Percentiles rank a stretch among this genome's conserved stretches.
Evolutionary conservation across 2,888 invertebrate species (phyloP).

Genomic region (Leptodirus hochenwartii): DNA sequence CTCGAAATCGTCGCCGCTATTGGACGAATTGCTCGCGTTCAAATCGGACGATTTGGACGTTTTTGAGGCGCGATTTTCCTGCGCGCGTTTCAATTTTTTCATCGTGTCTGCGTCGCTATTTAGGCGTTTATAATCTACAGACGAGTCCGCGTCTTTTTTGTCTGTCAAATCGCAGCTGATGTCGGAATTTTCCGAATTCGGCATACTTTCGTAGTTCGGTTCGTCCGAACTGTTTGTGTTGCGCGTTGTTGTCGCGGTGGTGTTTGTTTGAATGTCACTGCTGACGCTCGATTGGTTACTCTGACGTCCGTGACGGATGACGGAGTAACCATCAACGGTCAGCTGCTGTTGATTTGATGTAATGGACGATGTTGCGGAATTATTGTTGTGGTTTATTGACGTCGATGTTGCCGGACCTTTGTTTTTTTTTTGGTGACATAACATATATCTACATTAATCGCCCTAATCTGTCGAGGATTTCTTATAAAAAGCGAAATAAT

Average conservation of each 20-base stretch:
- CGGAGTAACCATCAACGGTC: slow-evolving; percentile 30
- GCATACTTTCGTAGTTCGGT: slow-evolving; percentile 63
- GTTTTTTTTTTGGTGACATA: too few species aligned
- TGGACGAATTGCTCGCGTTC: slow-evolving; percentile 19
- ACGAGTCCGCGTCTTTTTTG: slow-evolving; percentile 61
- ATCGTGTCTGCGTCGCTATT: slow-evolving; percentile 23
- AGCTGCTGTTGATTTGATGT: too few species aligned
- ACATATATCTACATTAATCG: too few species aligned
- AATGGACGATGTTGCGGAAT: slow-evolving; percentile 7
- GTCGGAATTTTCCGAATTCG: slow-evolving; percentile 22
- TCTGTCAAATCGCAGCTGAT: slow-evolving; percentile 57
- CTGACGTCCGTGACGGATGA: too few species aligned
- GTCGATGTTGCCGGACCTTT: too few species aligned
- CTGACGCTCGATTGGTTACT: too few species aligned
- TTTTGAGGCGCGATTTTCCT: too few species aligned
- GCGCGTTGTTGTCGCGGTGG: slow-evolving; percentile 25
- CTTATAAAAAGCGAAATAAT: too few species aligned
- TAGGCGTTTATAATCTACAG: slow-evolving; percentile 42
- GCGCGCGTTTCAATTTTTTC: slow-evolving; percentile 1
- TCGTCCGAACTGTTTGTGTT: slow-evolving; percentile 27
- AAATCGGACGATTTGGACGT: too few species aligned
- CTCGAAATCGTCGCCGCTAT: slow-evolving; percentile 19
- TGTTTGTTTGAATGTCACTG: too few species aligned
- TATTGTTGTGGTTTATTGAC: too few species aligned
- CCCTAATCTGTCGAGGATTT: too few species aligned